Evolutionary conservation across 2,888 invertebrate genomes (phyloP), one percentile per base, ranked within the genome.

Genomic region (Lysandra coridon): DNA sequence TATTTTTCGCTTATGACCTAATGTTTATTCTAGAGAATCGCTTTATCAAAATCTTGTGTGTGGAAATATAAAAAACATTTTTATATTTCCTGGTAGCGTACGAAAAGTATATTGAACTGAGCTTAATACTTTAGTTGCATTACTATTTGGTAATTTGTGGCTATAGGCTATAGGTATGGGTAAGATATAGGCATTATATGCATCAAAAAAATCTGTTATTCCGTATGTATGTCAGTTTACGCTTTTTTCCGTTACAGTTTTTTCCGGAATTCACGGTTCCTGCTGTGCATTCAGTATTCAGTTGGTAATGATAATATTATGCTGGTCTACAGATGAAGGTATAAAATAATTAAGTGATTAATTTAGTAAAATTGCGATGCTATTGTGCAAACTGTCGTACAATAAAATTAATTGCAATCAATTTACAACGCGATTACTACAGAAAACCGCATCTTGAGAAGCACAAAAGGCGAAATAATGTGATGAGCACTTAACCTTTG

Each of bases 401-500:
- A 14, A 64, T 69, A 37, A 5, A 69, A 69, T 69, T 69, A 37
- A 69, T 69, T 37, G 69, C 69, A 69, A 33, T 2, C 69, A 69
- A 69, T 69, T 37, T 69, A 37, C 33, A 69, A 14, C 14, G 64
- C 30, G 14, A 33, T 69, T 33, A 69, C 14, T 69, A 69, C 69
- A 82, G 82, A 84, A 86, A 87, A 87, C 89, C 91, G 87, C 85
- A 91, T 90, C 88, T 84, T 82, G 82, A 73, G 80, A 79, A 77
- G 83, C 85, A 86, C 87, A 85, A 85, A 87, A 89, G 87, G 85
- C 87, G 89, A 79, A 90, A 92, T 91, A 92, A 92, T 91, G 88
- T 89, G 88, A 91, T 91, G 90, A 89, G 89, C 89, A 89, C 89
- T 91, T 92, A 92, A 93, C 93, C 93, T 93, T 93, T 91, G 86